These are phyloP conservation scores for Rachycentron canadum DNA, from an alignment of 2,797 vertebrate species.

Conservation along the genomic window DNA sequence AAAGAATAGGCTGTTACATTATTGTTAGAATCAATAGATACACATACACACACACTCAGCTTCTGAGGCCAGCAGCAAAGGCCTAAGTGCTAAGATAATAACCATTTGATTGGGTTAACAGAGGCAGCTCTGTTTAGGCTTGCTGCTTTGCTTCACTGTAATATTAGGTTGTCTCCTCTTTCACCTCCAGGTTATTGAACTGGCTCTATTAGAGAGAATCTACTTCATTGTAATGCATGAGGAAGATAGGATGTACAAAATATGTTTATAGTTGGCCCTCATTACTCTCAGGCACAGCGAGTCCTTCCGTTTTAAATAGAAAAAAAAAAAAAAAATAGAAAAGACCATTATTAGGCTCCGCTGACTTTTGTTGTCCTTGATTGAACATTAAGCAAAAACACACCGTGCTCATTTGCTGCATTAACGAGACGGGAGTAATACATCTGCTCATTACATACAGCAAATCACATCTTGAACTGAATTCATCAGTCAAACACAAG, in stretches of 20 bases:
- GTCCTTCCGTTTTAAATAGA: constrained; percentile 17
- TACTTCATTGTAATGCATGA: constrained; percentile 51
- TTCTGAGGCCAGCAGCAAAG: constrained; percentile 40
- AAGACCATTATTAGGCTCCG: constrained; percentile 24
- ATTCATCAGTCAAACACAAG: constrained; percentile 12
- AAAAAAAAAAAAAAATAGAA: not conserved
- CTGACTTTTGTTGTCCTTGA: constrained; percentile 14
- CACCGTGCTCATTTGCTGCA: constrained; percentile 12
- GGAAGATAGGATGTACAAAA: constrained; percentile 35
- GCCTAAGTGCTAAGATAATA: constrained; percentile 79
- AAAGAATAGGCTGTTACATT: constrained; percentile 70
- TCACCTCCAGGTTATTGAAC: constrained; percentile 66
- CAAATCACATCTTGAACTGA: constrained; percentile 28
- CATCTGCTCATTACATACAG: constrained; percentile 22
- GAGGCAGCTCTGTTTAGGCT: constrained; percentile 71
- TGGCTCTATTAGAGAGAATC: constrained; percentile 50
- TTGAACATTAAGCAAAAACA: constrained; percentile 32
- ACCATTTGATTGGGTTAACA: constrained; percentile 77
- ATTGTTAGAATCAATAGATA: constrained; percentile 70
- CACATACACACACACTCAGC: constrained; percentile 28
- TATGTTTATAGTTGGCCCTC: constrained; percentile 26
- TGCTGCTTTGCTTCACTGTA: constrained; percentile 43
- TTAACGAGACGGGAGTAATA: constrained; percentile 21
- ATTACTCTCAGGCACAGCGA: constrained; percentile 4
- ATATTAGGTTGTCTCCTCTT: constrained; percentile 67